Percentiles rank a stretch among this genome's conserved stretches.
These are phyloP conservation scores for Antigone vipio DNA, from an alignment of 2,113 vertebrate species.

Conservation along the genomic window DNA sequence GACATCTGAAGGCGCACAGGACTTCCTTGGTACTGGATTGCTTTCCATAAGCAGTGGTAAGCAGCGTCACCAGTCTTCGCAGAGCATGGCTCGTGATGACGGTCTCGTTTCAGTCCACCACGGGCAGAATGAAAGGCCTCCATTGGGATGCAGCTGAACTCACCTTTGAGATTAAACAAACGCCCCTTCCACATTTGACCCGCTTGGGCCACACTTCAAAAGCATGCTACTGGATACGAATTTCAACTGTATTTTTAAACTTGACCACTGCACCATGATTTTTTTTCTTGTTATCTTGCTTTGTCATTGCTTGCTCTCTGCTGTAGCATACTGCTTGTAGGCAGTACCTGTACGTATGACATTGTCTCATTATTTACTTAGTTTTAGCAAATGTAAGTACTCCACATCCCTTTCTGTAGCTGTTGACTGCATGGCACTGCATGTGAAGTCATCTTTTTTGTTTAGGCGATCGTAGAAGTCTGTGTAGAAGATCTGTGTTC, in stretches of 20 bases:
- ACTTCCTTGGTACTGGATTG: not conserved
- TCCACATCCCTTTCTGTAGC: not conserved
- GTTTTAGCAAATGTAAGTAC: not conserved
- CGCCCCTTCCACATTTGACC: not conserved
- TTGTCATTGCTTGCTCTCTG: slow-evolving; percentile 17
- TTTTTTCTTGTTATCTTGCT: not conserved
- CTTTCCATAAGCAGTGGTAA: not conserved
- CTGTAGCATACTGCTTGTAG: not conserved
- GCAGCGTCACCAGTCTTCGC: slow-evolving; percentile 37
- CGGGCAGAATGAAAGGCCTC: slow-evolving; percentile 31
- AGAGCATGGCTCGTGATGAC: slow-evolving; percentile 31
- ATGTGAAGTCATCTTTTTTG: not conserved
- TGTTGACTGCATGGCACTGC: slow-evolving; percentile 59
- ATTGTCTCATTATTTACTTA: slow-evolving; percentile 9
- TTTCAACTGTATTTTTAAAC: slow-evolving; percentile 66
- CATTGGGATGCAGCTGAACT: not conserved
- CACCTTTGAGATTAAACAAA: not conserved
- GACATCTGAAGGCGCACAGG: not conserved
- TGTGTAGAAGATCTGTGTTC: not conserved
- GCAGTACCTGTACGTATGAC: not conserved
- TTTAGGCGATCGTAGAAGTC: not conserved
- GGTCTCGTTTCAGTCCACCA: not conserved
- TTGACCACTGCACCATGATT: slow-evolving; percentile 72
- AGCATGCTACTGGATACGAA: slow-evolving; percentile 13
- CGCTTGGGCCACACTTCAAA: not conserved